Percentiles rank a stretch among this genome's conserved stretches.
phyloP scores from a whole-genome alignment of 2,888 invertebrate species.

The Rotaria sp. region DNA sequence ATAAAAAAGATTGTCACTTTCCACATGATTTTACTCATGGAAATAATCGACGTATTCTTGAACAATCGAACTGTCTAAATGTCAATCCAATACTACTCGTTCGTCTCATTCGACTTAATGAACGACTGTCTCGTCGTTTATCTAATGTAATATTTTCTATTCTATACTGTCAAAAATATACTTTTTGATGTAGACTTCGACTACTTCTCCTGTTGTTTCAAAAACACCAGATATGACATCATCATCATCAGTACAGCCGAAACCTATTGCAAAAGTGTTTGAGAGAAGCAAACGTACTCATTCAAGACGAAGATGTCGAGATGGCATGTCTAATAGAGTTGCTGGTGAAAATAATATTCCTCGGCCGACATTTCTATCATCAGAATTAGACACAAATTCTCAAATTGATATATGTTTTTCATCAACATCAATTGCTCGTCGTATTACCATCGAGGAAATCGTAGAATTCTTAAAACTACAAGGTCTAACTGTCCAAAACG shows the following conservation, averaged over 20 bases:
- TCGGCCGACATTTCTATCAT: too few species aligned
- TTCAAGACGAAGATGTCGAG: not conserved
- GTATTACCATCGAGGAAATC: too few species aligned
- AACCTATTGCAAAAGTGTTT: not conserved
- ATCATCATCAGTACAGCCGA: not conserved
- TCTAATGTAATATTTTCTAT: not conserved
- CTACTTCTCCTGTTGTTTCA: not conserved
- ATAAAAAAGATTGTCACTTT: not conserved
- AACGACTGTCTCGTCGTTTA: not conserved
- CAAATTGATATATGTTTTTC: too few species aligned
- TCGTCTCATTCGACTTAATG: not conserved
- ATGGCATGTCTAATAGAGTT: too few species aligned
- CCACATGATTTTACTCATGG: not conserved
- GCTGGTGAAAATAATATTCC: too few species aligned
- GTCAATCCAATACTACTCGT: not conserved
- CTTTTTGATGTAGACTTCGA: not conserved
- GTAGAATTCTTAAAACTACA: too few species aligned
- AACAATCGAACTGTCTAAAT: not conserved
- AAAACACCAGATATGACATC: not conserved
- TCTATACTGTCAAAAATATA: not conserved
- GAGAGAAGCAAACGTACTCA: not conserved
- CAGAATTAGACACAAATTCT: too few species aligned
- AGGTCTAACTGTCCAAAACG: too few species aligned
- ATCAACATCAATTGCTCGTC: too few species aligned
- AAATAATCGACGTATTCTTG: not conserved